Evolutionary conservation across 2,113 vertebrate genomes (phyloP).

Genomic region (Gymnobelideus leadbeateri): DNA sequence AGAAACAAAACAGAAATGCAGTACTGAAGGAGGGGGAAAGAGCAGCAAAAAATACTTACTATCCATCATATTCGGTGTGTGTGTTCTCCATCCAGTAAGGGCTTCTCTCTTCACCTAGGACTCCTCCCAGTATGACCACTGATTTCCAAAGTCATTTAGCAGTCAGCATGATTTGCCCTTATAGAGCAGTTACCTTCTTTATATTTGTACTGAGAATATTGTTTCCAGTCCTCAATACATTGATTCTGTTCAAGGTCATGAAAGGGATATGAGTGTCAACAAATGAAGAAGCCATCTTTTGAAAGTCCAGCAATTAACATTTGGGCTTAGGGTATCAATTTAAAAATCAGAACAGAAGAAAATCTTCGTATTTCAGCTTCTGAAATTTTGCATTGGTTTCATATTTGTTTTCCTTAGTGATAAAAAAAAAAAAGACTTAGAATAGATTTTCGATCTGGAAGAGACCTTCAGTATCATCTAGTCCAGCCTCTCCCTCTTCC

Average conservation of each 20-base stretch:
- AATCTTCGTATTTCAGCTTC: background rate
- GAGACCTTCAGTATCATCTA: background rate
- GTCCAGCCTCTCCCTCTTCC: background rate
- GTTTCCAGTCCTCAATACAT: background rate
- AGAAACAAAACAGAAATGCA: background rate
- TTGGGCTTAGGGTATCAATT: background rate
- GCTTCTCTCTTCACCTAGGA: background rate
- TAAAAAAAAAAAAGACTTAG: background rate
- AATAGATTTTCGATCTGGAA: background rate
- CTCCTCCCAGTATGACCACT: background rate
- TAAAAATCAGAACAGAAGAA: background rate
- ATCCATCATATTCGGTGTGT: fast-evolving
- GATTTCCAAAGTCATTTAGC: background rate
- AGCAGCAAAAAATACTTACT: background rate
- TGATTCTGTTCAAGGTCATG: background rate
- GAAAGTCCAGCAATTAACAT: too few relatives aligned
- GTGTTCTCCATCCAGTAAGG: fast-evolving
- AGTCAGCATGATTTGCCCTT: background rate
- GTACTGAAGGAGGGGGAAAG: fast-evolving
- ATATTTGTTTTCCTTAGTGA: background rate
- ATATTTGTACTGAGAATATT: background rate
- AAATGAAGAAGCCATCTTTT: background rate
- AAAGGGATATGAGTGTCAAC: background rate
- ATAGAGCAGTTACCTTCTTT: background rate
- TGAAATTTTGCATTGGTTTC: background rate